A percentile compares a stretch with the other conserved stretches of the same genome.
Conservation (phyloP, 2,113 vertebrate species). For the Periophthalmodon schlosseri region DNA sequence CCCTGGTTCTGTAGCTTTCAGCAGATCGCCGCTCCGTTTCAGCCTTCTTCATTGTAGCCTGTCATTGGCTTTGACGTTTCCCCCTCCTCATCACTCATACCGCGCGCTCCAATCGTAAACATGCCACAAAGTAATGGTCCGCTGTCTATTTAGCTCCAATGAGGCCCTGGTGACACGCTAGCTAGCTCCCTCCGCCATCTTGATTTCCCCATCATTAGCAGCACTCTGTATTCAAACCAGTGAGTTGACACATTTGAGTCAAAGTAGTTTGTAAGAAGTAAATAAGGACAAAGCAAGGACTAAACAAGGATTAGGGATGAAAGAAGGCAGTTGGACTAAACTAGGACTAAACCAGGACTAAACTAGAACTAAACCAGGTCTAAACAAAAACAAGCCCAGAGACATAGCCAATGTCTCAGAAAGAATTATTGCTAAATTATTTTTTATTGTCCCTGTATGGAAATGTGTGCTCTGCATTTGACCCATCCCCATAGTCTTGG, state of each 20-base stretch:
- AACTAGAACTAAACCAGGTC: background rate
- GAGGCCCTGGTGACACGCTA: slow-evolving; percentile 53
- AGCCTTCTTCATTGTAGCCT: slow-evolving; percentile 10
- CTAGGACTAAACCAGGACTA: background rate
- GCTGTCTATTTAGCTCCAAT: slow-evolving; percentile 50
- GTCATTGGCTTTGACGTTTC: slow-evolving; percentile 27
- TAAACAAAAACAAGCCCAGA: background rate
- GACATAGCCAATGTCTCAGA: background rate
- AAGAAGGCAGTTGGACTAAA: background rate
- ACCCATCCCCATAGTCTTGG: no score
- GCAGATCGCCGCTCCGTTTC: slow-evolving; percentile 24
- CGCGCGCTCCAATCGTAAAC: slow-evolving; percentile 48
- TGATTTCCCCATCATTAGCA: slow-evolving; percentile 46
- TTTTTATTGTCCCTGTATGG: no score
- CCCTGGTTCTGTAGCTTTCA: slow-evolving; percentile 30
- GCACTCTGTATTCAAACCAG: slow-evolving; percentile 45
- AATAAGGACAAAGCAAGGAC: background rate
- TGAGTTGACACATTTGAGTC: background rate
- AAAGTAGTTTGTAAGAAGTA: background rate
- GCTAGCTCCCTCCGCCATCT: slow-evolving; percentile 26
- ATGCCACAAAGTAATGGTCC: slow-evolving; percentile 48
- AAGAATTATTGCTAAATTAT: no score
- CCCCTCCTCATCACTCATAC: slow-evolving; percentile 40
- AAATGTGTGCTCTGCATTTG: no score
- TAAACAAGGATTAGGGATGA: background rate